Evolutionary conservation across 2,888 invertebrate species (phyloP), one percentile per base, ranked within the genome.

Genomic region (Syrista parreyssii): DNA sequence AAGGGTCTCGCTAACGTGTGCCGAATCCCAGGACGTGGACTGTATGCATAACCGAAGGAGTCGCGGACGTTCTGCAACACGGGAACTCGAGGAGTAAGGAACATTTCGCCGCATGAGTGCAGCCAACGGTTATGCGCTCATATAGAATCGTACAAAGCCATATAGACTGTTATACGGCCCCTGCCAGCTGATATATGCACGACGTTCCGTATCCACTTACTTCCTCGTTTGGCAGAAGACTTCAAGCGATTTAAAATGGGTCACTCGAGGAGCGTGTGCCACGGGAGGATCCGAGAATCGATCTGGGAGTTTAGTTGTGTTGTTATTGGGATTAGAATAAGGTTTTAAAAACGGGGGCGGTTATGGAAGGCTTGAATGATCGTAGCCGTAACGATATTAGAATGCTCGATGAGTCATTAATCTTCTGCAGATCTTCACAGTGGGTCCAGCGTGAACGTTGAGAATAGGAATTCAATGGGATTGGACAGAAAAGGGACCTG

Each of bases 151-250:
- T 12, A 71, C 71, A 33, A 33, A 71, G 82, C 84, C 87, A 85
- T 87, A 88, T 86, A 87, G 87, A 86, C 87, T 86, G 82, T 81
- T 87, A 84, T 86, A 88, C 86, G 84, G 82, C 84, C 82, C 85
- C 83, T 82, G 78, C 81, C 83, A 81, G 76, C 83, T 87, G 86
- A 87, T 87, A 82, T 86, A 87, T 84, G 86, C 81, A 81, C 81
- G 82, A 84, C 85, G 81, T 86, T 86, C 80, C 84, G 81, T 82
- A 83, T 85, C 84, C 84, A 87, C 86, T 87, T 86, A 84, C 84
- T 87, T 85, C 83, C 84, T 84, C 83, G 84, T 86, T 85, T 87
- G 86, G 86, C 86, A 85, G 76, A 83, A 80, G 82, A 83, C 80
- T 83, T 77, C 77, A 81, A 82, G 79, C 82, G 83, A 84, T 82